phyloP scores from a whole-genome alignment of 2,797 vertebrate genomes.

The Xiphorhynchus erythropygius region DNA sequence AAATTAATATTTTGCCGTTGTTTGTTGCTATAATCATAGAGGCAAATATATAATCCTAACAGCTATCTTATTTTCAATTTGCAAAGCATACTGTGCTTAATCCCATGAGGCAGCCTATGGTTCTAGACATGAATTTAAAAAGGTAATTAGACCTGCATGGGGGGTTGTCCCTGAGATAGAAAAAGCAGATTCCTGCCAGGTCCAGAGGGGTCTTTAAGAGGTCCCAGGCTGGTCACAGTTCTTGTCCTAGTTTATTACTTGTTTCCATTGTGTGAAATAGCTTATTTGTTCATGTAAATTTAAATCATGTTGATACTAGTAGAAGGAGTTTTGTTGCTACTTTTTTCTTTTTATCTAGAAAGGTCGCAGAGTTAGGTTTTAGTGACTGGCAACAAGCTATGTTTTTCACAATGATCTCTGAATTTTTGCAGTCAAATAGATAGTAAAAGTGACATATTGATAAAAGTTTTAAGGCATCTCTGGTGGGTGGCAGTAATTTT shows the following conservation, averaged over 20 bases:
- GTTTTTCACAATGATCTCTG: not conserved
- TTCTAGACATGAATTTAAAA: constrained; percentile 86
- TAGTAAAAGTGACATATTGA: constrained; percentile 41
- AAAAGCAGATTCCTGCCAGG: constrained; percentile 66
- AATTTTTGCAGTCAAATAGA: constrained; percentile 32
- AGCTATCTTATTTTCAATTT: constrained; percentile 89
- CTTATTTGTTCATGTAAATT: constrained; percentile 82
- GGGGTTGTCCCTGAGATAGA: constrained; percentile 72
- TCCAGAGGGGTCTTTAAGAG: constrained; percentile 78
- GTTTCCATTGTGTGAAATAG: constrained; percentile 69
- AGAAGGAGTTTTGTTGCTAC: not conserved
- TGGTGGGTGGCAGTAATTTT: constrained; percentile 52
- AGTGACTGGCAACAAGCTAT: constrained; percentile 6
- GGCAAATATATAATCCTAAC: constrained; percentile 80
- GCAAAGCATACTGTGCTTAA: constrained; percentile 83
- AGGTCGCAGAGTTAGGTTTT: constrained; percentile 49
- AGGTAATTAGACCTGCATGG: constrained; percentile 83
- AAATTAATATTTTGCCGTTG: constrained; percentile 84
- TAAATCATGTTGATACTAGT: constrained; percentile 75
- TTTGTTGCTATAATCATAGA: constrained; percentile 80
- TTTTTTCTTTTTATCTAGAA: constrained; percentile 25
- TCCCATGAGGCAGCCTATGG: constrained; percentile 80
- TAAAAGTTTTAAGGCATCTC: constrained; percentile 41
- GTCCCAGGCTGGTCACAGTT: constrained; percentile 68
- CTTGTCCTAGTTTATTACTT: constrained; percentile 60